Percentiles rank a stretch among this genome's conserved stretches.
Evolutionary conservation across 2,113 vertebrate genomes (phyloP).

Genomic region (Nycticebus coucang): DNA sequence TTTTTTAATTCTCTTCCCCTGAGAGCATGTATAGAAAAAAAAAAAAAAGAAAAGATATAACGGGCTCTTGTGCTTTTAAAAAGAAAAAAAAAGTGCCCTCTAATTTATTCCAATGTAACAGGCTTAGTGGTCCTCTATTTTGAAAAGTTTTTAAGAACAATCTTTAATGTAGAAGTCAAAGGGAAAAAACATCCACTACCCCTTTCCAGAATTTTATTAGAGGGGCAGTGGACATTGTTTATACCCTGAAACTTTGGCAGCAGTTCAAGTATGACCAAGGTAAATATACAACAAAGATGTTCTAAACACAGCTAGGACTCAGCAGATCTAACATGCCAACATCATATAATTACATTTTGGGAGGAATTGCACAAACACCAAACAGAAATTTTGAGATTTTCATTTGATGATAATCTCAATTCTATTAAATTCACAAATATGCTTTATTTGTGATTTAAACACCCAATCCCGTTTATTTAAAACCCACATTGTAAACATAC

Average conservation of each 20-base stretch:
- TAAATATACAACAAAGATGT: conserved; percentile 78
- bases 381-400: conserved; percentile 84
- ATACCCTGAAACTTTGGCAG: conserved; percentile 82
- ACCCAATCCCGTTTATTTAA: conserved; percentile 88
- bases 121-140: conserved; percentile 54
- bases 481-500: conserved; percentile 89
- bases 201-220: conserved; percentile 78
- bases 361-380: conserved; percentile 88
- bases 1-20: conserved; percentile 83
- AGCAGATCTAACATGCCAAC: conserved; percentile 85
- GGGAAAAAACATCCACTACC: conserved; percentile 76
- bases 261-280: conserved; percentile 84
- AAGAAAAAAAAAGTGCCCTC: conserved; percentile 28
- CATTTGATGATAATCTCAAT: conserved; percentile 88
- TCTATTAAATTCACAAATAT: conserved; percentile 88
- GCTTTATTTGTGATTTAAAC: conserved; percentile 88
- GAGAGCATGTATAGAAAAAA: conserved; percentile 78
- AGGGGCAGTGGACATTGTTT: conserved; percentile 78
- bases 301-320: conserved; percentile 71
- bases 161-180: conserved; percentile 38
- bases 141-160: conserved; percentile 16
- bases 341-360: conserved; percentile 86
- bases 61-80: conserved; percentile 63
- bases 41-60: conserved; percentile 72
- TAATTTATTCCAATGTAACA: conserved; percentile 65